phyloP scores from a whole-genome alignment of 2,797 vertebrate species.

The Mus spretus region DNA sequence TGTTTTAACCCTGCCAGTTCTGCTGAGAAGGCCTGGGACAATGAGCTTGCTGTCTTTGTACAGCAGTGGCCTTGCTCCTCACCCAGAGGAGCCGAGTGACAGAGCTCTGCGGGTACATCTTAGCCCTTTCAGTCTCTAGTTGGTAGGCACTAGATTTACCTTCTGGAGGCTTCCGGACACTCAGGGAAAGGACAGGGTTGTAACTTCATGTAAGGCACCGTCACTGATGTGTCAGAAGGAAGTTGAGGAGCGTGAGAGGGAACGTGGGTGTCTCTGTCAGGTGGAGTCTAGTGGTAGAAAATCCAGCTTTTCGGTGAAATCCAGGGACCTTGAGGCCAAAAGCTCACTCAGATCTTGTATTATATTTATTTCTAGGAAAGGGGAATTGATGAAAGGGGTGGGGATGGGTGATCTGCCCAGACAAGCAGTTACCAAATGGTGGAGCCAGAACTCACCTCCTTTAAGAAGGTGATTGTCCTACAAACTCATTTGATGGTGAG shows the following conservation, averaged over 20 bases:
- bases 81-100: neutral
- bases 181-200: neutral
- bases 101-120: neutral
- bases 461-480: neutral
- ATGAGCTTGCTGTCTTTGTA: constrained; percentile 30
- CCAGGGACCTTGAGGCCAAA: neutral
- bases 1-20: neutral
- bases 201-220: neutral
- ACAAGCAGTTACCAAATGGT: neutral
- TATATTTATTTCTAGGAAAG: neutral
- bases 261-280: neutral
- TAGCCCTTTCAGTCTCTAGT: neutral
- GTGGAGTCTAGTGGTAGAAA: neutral
- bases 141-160: neutral
- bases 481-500: constrained; percentile 2
- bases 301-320: constrained; percentile 55
- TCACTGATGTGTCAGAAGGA: neutral
- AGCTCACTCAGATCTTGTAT: constrained; percentile 19
- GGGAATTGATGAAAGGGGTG: neutral
- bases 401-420: neutral
- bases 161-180: constrained; percentile 10
- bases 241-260: neutral
- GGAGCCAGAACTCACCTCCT: constrained; percentile 6
- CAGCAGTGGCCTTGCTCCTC: constrained; percentile 52
- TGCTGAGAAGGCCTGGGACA: constrained; percentile 12